Base-by-base conservation (phyloP, 92 coral and sea anemone genomes). In the Parazoanthus swiftii region DNA sequence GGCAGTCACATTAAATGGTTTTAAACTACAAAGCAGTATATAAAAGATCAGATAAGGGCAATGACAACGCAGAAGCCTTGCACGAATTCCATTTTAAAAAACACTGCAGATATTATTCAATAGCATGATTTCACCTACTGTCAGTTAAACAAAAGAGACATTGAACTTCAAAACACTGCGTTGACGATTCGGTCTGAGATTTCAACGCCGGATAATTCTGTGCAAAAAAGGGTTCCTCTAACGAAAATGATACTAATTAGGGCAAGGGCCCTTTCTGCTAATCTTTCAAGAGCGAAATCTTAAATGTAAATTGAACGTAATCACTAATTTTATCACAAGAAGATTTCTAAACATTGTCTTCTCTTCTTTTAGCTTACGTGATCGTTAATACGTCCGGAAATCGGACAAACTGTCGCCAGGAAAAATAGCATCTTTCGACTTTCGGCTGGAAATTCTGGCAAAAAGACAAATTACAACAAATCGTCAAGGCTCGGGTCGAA, bases 311-410 rank as follows among this genome's bases (percentile, higher is more conserved):
- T 79, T 54, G 23, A 70, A 70, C 87, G 79, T 84, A 70, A 71
- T 71, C 43, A 65, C 77, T 71, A 84, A 70, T 43, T 71, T 42
- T 72, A 84, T 71, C 87, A 70, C 87, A 44, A 82, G 66, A 84
- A 44, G 51, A 8, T 20, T 68, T 70, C 77, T 48, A 8, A 71
- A 66, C 76, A 14, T 33, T 36, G 48, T 8, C 48, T 25, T 43
- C 37, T 79, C 3, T 5, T 8, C 51, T 79, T 26, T 25, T 11
- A 50, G 56, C 59, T 54, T 54, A 54, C 59, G 59, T 54, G 59
- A 10, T 48, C 73, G 73, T 5, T 39, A 68, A 80, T 68, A 9
- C 13, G 65, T 39, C 37, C 26, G 20, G 68, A 13, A 43, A 26
- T 67, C 74, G 76, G 86, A 82, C 65, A 59, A 25, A 42, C 14